Base-by-base conservation (phyloP, 2,113 vertebrate genomes). In the Microtus montanus region DNA sequence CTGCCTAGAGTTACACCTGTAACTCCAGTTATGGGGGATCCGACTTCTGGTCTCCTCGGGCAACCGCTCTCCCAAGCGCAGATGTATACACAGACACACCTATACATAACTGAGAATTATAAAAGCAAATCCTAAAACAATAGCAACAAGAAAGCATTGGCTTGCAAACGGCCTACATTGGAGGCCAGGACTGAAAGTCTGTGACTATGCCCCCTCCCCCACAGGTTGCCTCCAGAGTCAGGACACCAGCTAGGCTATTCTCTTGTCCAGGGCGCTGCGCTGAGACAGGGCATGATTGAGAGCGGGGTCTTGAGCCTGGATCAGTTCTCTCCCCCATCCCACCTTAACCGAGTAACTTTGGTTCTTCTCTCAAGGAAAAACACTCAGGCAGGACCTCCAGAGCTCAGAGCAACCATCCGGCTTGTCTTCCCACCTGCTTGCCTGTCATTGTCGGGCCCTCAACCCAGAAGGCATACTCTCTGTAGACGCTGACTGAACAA, bases 251-350 rank as follows among this genome's bases (percentile, higher is more conserved):
- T 0, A 10, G 0, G 17, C 30, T 30, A 26, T n/a, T 64, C 26
- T 70, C 44, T 52, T 61, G 47, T 15, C 44, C 61, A 17, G 11
- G n/a, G 83, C 30, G 35, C 38, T 15, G 63, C 14, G 20, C 28
- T 85, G 19, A 24, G 7, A 54, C 11, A 26, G 61, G 15, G 13
- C 33, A 20, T 38, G 10, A 4, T 9, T 54, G 28, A 35, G 17
- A 54, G 87, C 5, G 22, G 13, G 11, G 30, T 20, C 15, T 35
- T 71, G 61, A 41, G 33, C 70, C 68, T 64, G 2, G 64, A 12
- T 52, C 88, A 38, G 15, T 52, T 94, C 96, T 87, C 85, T 87
- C 64, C 66, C 93, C 52, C 89, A 68, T 68, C n/a, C 12, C 75
- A 58, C 33, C 41, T 79, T 7, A n/a, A 61, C 22, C 17, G 5